These are phyloP conservation scores for Plecotus auritus DNA, from an alignment of 2,113 vertebrate genomes.

Conservation along the genomic window DNA sequence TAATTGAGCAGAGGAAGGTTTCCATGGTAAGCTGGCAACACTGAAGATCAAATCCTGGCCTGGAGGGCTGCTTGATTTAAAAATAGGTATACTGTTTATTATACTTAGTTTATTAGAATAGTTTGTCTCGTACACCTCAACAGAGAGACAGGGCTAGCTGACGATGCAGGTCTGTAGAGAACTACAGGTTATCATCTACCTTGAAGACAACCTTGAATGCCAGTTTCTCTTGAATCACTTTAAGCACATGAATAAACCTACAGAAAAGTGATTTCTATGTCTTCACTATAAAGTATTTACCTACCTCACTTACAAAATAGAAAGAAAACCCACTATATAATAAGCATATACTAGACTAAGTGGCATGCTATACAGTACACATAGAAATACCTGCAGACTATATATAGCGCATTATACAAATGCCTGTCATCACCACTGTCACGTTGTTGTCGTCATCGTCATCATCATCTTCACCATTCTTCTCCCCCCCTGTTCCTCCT, in stretches of 20 bases:
- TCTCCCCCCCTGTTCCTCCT: background rate
- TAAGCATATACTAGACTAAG: background rate
- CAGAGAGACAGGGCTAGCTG: background rate
- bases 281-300: background rate
- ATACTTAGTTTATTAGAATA: background rate
- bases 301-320: background rate
- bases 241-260: background rate
- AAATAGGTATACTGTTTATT: background rate
- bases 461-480: fast-evolving
- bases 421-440: too few relatives aligned
- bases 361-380: background rate
- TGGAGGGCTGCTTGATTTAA: background rate
- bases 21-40: background rate
- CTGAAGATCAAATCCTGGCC: background rate
- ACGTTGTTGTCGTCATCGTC: fast-evolving
- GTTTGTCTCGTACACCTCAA: background rate
- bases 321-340: background rate
- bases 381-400: background rate
- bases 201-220: background rate
- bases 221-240: background rate
- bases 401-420: background rate
- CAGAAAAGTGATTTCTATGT: background rate
- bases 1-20: background rate
- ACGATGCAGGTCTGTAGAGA: background rate
- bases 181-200: background rate